Conservation (phyloP, 2,797 vertebrate species). For the Myotis planiceps region DNA sequence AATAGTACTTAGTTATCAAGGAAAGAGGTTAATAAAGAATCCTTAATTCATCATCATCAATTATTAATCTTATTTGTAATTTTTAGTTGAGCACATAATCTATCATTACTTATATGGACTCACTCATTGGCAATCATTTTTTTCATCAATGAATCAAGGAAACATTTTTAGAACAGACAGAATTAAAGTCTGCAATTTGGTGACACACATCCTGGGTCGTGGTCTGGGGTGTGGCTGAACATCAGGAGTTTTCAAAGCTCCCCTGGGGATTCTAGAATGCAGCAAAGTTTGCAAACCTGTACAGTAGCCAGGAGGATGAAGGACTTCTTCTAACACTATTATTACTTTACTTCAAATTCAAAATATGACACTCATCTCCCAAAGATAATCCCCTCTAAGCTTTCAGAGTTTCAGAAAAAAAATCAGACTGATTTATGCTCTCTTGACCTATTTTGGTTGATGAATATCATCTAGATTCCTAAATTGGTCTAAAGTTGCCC, state of each 20-base stretch:
- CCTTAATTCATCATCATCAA: background rate
- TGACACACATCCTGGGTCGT: background rate
- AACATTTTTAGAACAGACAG: background rate
- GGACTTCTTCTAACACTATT: background rate
- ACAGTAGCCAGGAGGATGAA: background rate
- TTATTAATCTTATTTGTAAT: background rate
- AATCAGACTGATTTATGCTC: background rate
- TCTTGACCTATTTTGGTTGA: slow-evolving; percentile 49
- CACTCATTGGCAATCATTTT: background rate
- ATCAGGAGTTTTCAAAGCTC: background rate
- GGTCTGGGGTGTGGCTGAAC: background rate
- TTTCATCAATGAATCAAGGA: background rate
- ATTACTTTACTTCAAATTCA: background rate
- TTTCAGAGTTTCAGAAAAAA: background rate
- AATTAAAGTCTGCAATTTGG: background rate
- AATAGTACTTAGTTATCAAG: background rate
- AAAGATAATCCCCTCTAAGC: slow-evolving; percentile 32
- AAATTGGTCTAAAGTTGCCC: slow-evolving; percentile 65
- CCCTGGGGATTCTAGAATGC: background rate
- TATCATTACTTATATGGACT: background rate
- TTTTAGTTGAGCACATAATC: background rate
- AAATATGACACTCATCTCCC: background rate
- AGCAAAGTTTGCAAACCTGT: background rate
- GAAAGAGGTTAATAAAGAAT: background rate
- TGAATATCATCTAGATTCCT: slow-evolving; percentile 63